Conservation (phyloP, 2,797 vertebrate genomes). For the Tolypeutes matacus region DNA sequence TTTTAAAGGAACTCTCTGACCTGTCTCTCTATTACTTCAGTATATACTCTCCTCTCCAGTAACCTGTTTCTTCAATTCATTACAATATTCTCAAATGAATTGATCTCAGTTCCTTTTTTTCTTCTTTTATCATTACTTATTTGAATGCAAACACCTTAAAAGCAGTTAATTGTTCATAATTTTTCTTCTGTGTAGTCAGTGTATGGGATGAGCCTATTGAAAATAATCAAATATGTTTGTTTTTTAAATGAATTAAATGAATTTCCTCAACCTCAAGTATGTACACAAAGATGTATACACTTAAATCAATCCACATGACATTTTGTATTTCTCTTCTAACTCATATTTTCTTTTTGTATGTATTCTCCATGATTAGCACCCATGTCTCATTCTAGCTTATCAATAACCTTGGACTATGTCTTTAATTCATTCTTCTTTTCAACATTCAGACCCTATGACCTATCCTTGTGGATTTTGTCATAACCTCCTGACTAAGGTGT, state of each 20-base stretch:
- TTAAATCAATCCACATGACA: not conserved
- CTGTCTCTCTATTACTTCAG: not conserved
- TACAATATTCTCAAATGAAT: not conserved
- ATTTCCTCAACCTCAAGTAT: not conserved
- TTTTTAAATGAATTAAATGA: not conserved
- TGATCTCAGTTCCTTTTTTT: not conserved
- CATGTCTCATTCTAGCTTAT: not conserved
- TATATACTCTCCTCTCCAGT: not conserved
- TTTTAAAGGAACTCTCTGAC: not conserved
- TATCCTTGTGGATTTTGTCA: not conserved
- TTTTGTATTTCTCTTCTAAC: not conserved
- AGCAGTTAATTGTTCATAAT: not conserved
- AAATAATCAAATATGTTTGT: not conserved
- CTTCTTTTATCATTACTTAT: not conserved
- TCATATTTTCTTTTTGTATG: not conserved
- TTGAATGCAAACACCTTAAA: not conserved
- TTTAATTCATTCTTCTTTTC: not conserved
- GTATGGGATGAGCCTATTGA: not conserved
- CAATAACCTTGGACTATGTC: not conserved
- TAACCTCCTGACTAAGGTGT: rapidly evolving
- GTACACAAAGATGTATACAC: not conserved
- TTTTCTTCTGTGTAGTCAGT: not conserved
- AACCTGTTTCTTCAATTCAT: not conserved
- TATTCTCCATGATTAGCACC: too few species aligned
- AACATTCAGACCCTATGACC: not conserved